These are phyloP conservation scores for Rhodinocichla rosea DNA, from an alignment of 2,113 vertebrate species.

Conservation along the genomic window DNA sequence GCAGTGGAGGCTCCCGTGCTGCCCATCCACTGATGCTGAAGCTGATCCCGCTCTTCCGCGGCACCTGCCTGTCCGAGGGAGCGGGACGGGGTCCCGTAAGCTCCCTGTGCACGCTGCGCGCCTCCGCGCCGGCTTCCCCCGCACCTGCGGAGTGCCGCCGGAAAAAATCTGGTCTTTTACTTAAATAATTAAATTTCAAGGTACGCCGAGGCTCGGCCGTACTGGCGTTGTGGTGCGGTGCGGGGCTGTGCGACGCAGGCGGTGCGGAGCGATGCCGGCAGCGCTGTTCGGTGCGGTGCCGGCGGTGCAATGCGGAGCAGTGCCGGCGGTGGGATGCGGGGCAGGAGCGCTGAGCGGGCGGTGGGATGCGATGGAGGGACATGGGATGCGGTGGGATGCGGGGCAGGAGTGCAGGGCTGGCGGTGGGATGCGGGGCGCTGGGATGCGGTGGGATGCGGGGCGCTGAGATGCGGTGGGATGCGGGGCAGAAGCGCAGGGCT, in stretches of 20 bases:
- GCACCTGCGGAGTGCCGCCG: background rate
- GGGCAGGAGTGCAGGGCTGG: background rate
- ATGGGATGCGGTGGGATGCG: background rate
- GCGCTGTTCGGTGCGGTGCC: background rate
- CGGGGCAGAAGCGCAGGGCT: background rate
- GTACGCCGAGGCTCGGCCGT: background rate
- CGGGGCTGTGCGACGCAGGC: background rate
- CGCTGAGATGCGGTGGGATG: background rate
- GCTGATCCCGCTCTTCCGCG: background rate
- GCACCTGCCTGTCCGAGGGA: background rate
- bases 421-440: background rate
- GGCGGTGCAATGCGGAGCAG: too few relatives aligned
- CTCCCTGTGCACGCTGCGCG: background rate
- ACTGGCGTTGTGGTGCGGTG: background rate
- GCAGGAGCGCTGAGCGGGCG: background rate
- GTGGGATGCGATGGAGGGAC: background rate
- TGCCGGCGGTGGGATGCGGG: background rate
- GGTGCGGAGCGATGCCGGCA: background rate
- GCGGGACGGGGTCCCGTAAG: background rate
- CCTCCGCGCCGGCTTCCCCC: too few relatives aligned
- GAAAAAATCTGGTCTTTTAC: background rate
- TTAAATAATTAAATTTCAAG: background rate
- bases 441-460: background rate
- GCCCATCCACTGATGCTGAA: fast-evolving
- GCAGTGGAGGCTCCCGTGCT: background rate